Evolutionary conservation across 2,888 invertebrate genomes (phyloP).

Genomic region (Diplazon laetatorius): DNA sequence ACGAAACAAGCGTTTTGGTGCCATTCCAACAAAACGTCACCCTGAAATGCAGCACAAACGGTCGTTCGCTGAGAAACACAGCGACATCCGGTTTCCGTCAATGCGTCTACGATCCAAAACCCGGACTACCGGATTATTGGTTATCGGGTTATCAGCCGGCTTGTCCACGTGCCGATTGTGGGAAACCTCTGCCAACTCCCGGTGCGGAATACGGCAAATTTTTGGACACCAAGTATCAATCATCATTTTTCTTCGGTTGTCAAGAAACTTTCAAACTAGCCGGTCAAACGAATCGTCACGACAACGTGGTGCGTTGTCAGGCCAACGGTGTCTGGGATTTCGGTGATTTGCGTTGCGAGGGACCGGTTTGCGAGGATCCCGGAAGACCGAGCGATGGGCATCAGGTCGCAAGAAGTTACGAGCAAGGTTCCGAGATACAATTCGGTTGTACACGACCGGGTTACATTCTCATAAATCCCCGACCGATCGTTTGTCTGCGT

Average conservation of each 20-base stretch:
- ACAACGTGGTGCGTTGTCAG: constrained; percentile 95
- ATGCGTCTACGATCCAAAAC: constrained; percentile 97
- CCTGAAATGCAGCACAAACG: constrained; percentile 90
- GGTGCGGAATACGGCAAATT: constrained; percentile 97
- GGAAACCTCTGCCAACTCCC: constrained; percentile 94
- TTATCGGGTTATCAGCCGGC: constrained; percentile 93
- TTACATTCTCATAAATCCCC: constrained; percentile 94
- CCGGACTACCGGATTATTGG: constrained; percentile 95
- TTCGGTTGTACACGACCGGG: constrained; percentile 96
- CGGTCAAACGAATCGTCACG: constrained; percentile 95
- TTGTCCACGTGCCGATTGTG: constrained; percentile 95
- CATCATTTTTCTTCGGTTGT: constrained; percentile 97
- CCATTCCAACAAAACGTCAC: constrained; percentile 96
- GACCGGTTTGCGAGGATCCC: constrained; percentile 98
- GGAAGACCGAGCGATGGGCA: constrained; percentile 96
- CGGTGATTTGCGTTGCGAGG: constrained; percentile 97
- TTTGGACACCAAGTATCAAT: constrained; percentile 94
- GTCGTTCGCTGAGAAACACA: constrained; percentile 91
- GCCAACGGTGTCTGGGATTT: constrained; percentile 98
- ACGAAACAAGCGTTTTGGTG: constrained; percentile 92
- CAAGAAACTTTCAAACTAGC: constrained; percentile 97
- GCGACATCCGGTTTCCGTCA: constrained; percentile 94
- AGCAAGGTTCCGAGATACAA: constrained; percentile 94
- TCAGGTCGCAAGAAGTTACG: constrained; percentile 92
- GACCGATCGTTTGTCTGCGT: constrained; percentile 94